Evolutionary conservation across 53 echinoderm and acorn worm genomes (phyloP).

Genomic region (Glandiceps talaboti): DNA sequence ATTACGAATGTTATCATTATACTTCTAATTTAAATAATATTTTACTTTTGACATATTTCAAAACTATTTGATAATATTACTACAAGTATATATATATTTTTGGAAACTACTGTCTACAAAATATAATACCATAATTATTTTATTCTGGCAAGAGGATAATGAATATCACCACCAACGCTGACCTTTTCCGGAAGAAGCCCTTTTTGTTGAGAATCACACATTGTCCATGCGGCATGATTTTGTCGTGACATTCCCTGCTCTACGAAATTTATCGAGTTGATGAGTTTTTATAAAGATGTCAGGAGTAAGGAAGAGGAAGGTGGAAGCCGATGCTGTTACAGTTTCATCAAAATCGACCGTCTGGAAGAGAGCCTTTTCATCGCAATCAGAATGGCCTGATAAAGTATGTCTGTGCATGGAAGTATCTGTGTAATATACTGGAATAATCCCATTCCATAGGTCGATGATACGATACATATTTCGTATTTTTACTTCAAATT

Average conservation of each 20-base stretch:
- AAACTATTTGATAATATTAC: no score
- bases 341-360: conserved; percentile 26
- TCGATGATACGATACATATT: no score
- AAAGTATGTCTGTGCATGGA: conserved; percentile 49
- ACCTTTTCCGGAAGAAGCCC: neutral
- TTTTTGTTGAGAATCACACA: neutral
- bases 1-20: no score
- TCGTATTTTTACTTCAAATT: no score
- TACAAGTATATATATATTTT: no score
- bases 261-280: neutral
- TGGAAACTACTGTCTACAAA: no score
- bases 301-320: neutral
- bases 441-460: no score
- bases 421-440: no score
- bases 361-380: conserved; percentile 61
- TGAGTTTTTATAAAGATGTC: neutral
- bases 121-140: no score
- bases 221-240: neutral
- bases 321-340: neutral
- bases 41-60: no score
- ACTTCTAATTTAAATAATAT: no score
- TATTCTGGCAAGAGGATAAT: neutral
- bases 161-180: neutral
- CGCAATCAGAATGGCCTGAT: conserved; percentile 73
- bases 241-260: neutral